Percentiles rank a stretch among this genome's conserved stretches.
These are phyloP conservation scores for Sycon ciliatum DNA, from an alignment of 37 sponge, comb jelly and placozoan species.

Conservation along the genomic window DNA sequence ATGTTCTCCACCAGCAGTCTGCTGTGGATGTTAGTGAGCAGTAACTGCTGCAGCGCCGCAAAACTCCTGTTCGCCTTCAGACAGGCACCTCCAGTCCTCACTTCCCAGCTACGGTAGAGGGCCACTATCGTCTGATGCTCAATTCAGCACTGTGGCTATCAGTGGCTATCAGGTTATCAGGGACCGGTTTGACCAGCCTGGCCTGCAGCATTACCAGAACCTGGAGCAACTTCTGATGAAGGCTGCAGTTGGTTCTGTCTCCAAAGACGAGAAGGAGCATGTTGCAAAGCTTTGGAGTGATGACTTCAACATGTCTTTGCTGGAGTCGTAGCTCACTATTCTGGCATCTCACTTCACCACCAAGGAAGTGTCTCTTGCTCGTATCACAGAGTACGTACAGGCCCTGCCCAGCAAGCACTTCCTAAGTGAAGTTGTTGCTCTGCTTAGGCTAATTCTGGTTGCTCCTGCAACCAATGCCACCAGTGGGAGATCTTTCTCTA, in stretches of 20 bases:
- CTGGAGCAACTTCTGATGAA: conserved; percentile 19
- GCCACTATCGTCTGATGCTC: conserved; percentile 11
- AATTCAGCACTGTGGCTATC: not conserved
- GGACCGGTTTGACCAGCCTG: conserved; percentile 14
- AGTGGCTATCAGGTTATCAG: not conserved
- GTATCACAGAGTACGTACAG: no score
- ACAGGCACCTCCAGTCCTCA: no score
- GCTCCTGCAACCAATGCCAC: conserved; percentile 43
- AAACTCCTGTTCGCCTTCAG: conserved; percentile 8
- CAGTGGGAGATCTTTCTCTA: conserved; percentile 36
- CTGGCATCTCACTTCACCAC: no score
- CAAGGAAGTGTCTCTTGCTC: no score
- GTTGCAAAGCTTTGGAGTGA: no score
- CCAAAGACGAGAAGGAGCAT: no score
- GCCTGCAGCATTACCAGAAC: no score
- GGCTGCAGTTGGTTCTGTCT: no score
- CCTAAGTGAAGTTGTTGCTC: conserved; percentile 20
- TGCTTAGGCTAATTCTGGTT: conserved; percentile 29
- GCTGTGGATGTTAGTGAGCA: not conserved
- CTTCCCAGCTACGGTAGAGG: not conserved
- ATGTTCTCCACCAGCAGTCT: not conserved
- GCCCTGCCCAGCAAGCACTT: no score
- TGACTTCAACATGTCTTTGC: no score
- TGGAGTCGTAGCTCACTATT: no score
- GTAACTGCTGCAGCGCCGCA: not conserved